Conservation (phyloP, 1,140 invertebrate genomes). For the Dermatophagoides farinae region DNA sequence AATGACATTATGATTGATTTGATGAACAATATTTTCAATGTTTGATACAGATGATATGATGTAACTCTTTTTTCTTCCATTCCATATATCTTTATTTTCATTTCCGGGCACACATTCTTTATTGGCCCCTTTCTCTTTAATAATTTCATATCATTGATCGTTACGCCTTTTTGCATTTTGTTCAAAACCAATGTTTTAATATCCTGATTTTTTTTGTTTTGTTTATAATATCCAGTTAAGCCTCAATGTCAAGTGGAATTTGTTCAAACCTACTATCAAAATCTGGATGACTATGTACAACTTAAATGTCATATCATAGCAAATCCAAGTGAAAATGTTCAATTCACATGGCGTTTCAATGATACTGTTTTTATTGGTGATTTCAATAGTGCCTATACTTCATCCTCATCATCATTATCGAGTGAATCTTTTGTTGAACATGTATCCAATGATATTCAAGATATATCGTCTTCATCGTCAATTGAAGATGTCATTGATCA, state of each 20-base stretch:
- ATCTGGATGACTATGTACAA: conserved; percentile 2
- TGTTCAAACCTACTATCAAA: background rate
- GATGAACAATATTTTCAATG: no score
- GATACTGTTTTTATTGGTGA: background rate
- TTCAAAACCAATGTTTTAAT: background rate
- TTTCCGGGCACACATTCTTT: no score
- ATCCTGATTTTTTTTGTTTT: background rate
- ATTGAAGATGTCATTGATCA: background rate
- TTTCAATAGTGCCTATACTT: background rate
- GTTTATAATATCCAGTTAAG: background rate
- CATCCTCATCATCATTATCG: background rate
- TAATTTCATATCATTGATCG: no score
- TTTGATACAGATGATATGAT: no score
- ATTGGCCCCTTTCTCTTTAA: no score
- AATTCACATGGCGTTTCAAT: background rate
- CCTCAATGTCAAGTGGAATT: background rate
- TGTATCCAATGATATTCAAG: no score
- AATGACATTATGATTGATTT: no score
- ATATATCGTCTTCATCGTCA: no score
- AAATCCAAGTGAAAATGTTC: background rate
- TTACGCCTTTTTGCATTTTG: background rate
- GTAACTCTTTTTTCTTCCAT: no score
- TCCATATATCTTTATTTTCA: no score
- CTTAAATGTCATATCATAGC: conserved; percentile 7
- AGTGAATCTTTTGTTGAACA: no score